Conservation (phyloP, 2,113 vertebrate genomes). For the Brachyistius frenatus region DNA sequence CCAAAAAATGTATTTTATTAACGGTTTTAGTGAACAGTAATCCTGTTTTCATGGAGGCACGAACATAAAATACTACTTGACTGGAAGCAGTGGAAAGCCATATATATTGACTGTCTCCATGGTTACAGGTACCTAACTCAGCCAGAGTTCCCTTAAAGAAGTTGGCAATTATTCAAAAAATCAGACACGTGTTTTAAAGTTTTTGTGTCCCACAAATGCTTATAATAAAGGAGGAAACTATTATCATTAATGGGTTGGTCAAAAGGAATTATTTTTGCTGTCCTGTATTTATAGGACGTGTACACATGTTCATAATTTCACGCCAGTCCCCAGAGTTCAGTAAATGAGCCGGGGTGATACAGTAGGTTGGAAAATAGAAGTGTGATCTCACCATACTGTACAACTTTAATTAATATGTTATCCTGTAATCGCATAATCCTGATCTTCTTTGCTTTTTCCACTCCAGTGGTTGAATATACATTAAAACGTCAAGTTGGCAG, state of each 20-base stretch:
- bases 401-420: conserved; percentile 62
- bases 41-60: conserved; percentile 1
- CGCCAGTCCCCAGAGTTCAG: conserved; percentile 8
- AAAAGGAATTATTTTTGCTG: background rate
- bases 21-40: background rate
- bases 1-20: background rate
- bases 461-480: conserved; percentile 25
- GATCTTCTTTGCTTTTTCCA: conserved; percentile 28
- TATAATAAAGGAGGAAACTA: too few relatives aligned
- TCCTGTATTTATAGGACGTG: conserved; percentile 2
- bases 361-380: conserved; percentile 34
- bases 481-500: conserved; percentile 4
- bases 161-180: background rate
- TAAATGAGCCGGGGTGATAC: conserved; percentile 28
- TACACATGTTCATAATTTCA: conserved; percentile 32
- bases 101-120: conserved; percentile 6
- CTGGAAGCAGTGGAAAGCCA: background rate
- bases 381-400: conserved; percentile 29
- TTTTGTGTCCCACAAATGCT: too few relatives aligned
- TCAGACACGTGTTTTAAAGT: too few relatives aligned
- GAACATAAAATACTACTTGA: background rate
- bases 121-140: conserved; percentile 1
- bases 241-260: too few relatives aligned
- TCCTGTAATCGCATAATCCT: conserved; percentile 60
- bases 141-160: background rate